Percentiles rank a stretch among this genome's conserved stretches.
Conservation (phyloP, 2,797 vertebrate genomes). For the Schizothorax lantsangensis region DNA sequence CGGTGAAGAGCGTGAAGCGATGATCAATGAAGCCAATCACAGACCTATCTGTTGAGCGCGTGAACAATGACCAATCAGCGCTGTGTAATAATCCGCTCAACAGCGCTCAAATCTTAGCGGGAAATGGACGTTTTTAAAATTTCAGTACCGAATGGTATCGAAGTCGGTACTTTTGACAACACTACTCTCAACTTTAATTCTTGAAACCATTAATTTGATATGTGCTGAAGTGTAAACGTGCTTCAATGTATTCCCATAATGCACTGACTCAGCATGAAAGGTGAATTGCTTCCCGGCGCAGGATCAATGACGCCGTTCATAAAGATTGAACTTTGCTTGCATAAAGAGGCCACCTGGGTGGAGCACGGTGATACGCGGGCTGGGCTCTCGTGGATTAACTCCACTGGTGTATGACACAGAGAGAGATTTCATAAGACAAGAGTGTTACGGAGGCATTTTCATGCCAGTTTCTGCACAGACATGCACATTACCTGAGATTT, state of each 20-base stretch:
- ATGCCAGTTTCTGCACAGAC: constrained; percentile 19
- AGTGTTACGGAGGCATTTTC: background rate
- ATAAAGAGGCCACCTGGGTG: constrained; percentile 24
- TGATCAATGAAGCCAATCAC: too few relatives aligned
- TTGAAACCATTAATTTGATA: background rate
- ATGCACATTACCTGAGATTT: background rate
- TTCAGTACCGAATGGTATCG: too few relatives aligned
- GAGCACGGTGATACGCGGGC: background rate
- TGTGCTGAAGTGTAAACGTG: background rate
- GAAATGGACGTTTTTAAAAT: too few relatives aligned
- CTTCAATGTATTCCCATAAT: background rate
- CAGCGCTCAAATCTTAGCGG: too few relatives aligned
- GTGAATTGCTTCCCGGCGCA: background rate
- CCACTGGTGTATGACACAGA: background rate
- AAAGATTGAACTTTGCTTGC: constrained; percentile 5
- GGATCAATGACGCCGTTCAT: constrained; percentile 23
- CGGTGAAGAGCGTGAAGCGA: too few relatives aligned
- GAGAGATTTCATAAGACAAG: constrained; percentile 1
- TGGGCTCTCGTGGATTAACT: background rate
- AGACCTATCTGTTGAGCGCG: too few relatives aligned
- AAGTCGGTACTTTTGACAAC: too few relatives aligned
- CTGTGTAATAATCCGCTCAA: too few relatives aligned
- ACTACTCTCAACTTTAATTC: background rate
- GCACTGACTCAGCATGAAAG: background rate
- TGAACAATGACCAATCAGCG: too few relatives aligned